A percentile compares a stretch with the other conserved stretches of the same genome.
phyloP scores from a whole-genome alignment of 2,113 vertebrate species.

The Muntiacus reevesi region DNA sequence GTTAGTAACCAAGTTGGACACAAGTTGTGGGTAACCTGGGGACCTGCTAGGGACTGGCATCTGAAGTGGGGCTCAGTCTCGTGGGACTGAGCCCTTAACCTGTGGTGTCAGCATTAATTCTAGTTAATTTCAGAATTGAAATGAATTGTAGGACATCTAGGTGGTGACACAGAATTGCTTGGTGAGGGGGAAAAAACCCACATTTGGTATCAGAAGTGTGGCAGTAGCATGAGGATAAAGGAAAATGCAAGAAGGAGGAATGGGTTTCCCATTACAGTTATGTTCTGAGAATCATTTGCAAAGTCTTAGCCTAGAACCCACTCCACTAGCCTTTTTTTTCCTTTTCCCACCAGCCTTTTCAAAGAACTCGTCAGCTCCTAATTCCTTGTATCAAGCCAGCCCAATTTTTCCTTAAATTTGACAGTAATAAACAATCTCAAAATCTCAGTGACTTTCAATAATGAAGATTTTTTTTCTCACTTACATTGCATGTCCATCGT shows the following conservation, averaged over 20 bases:
- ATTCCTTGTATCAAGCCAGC: not conserved
- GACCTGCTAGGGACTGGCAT: not conserved
- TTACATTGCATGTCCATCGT: not conserved
- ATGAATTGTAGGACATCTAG: not conserved
- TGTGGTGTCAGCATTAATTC: not conserved
- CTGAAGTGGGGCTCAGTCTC: not conserved
- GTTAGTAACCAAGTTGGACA: not conserved
- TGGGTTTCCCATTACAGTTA: not conserved
- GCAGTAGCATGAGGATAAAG: not conserved
- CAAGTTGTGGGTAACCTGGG: not conserved
- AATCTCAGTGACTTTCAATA: not conserved
- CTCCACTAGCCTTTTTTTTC: not conserved
- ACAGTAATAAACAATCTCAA: not conserved
- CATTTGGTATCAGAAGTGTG: not conserved
- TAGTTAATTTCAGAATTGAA: not conserved
- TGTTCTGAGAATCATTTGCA: not conserved
- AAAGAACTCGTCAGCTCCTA: not conserved
- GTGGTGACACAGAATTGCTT: not conserved
- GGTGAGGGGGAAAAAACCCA: not conserved
- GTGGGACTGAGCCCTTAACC: not conserved
- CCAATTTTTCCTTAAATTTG: not conserved
- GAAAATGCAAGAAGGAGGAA: not conserved
- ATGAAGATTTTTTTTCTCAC: not conserved
- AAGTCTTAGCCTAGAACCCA: not conserved
- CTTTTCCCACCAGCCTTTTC: not conserved